Base-by-base conservation (phyloP, 2,797 vertebrate species). In the Prionace glauca region DNA sequence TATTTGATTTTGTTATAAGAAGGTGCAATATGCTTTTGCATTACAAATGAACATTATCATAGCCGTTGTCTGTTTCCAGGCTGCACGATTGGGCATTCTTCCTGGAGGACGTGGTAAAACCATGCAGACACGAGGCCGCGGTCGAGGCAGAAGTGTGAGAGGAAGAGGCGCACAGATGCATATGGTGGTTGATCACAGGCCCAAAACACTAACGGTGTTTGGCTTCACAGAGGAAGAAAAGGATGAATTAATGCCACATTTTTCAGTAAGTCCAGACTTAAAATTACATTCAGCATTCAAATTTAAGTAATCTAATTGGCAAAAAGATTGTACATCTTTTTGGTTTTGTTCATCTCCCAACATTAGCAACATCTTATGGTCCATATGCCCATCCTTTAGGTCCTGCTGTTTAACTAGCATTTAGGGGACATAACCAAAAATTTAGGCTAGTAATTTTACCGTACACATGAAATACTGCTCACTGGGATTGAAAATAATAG, bases 131-230 rank as follows among this genome's bases (percentile, higher is more conserved):
- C 96, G 97, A 67, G 98, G 98, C 1, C 96, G 99, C 95, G 99
- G 98, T 12, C 97, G 99, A 24, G 98, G 98, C 86, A 97, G 99
- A 3, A 98, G 98, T n/a, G 97, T 97, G 96, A 97, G 98, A 96
- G 98, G 97, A 1, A 98, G 99, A 41, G 97, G 98, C 0, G 96
- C 98, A 62, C 87, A 97, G 50, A 99, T 98, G 96, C 98, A 99
- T 50, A 99, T 99, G 99, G 98, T 98, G 96, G 99, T 99, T 26
- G 99, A 99, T 97, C 99, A 99, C 96, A 98, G 99, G 26, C 98
- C 99, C 96, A 98, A 98, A 97, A 98, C 99, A 0, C 97, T 99
- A 45, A 96, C 98, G 0, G 98, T 99, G 56, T 96, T 98, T 95
- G 99, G 98, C 79, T 98, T 99, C 93, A 96, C 97, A 0, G 98